A percentile compares a stretch with the other conserved stretches of the same genome.
phyloP scores from a whole-genome alignment of 2,113 vertebrate genomes.

The Machaerirhynchus nigripectus region DNA sequence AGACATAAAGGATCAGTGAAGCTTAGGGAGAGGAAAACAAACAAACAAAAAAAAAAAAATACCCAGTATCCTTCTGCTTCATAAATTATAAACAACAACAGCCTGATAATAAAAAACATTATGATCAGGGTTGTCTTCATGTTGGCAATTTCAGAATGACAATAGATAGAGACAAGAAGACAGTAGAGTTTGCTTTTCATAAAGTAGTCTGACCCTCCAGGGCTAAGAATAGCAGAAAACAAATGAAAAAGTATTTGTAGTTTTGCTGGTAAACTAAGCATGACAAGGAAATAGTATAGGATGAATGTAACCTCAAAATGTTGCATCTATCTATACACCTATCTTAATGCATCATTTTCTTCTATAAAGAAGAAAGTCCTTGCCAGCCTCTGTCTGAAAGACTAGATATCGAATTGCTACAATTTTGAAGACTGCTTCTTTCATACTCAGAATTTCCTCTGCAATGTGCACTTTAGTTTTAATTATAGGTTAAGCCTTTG shows the following conservation, averaged over 20 bases:
- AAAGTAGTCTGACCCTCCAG: background rate
- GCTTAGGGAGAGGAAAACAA: slow-evolving; percentile 38
- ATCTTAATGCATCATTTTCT: background rate
- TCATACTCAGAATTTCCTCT: background rate
- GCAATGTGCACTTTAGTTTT: background rate
- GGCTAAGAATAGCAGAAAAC: background rate
- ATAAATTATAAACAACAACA: slow-evolving; percentile 61
- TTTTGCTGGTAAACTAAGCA: slow-evolving; percentile 44
- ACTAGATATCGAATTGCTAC: background rate
- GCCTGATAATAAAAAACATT: slow-evolving; percentile 10
- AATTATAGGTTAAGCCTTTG: background rate
- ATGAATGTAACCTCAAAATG: slow-evolving; percentile 13
- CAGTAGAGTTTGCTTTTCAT: slow-evolving; percentile 11
- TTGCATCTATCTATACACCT: background rate
- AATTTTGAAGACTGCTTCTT: background rate
- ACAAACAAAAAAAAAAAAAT: background rate
- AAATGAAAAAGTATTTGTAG: slow-evolving; percentile 30
- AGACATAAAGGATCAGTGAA: slow-evolving; percentile 30
- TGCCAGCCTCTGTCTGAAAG: background rate
- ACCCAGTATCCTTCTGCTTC: slow-evolving; percentile 5
- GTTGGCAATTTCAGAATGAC: background rate
- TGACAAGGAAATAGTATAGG: slow-evolving; percentile 16
- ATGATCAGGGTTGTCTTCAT: background rate
- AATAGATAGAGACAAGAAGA: background rate
- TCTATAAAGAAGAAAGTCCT: background rate